phyloP scores from a whole-genome alignment of 2,113 vertebrate species.

The Hyperoodon ampullatus region DNA sequence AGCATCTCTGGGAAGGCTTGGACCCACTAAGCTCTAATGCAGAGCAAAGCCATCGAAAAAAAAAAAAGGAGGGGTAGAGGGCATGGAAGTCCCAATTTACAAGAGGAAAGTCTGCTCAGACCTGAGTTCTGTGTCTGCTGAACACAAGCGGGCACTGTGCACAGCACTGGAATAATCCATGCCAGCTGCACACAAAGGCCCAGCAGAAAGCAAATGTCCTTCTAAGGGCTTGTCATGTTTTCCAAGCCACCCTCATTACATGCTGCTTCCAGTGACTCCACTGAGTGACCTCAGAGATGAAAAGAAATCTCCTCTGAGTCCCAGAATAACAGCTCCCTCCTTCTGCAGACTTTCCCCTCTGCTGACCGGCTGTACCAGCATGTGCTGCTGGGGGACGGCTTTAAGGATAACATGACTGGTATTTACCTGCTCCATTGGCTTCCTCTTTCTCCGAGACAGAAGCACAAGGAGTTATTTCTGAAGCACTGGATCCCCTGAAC shows the following conservation, averaged over 20 bases:
- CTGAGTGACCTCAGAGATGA: background rate
- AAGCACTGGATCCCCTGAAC: background rate
- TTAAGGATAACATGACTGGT: background rate
- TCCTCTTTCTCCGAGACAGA: constrained; percentile 33
- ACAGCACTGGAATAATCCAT: no score
- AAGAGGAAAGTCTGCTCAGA: background rate
- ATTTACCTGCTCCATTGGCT: constrained; percentile 51
- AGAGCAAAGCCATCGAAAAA: background rate
- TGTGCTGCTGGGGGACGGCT: background rate
- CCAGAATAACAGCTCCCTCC: background rate
- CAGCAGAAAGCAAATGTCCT: background rate
- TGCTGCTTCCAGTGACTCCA: background rate
- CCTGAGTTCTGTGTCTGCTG: background rate
- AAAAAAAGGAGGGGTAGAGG: background rate
- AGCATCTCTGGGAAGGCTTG: background rate
- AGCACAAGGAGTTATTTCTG: constrained; percentile 45
- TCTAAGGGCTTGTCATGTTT: constrained; percentile 58
- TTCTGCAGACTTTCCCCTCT: background rate
- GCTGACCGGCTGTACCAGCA: background rate
- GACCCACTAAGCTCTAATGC: background rate
- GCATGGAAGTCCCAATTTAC: background rate
- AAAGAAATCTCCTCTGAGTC: background rate
- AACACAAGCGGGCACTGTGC: no score
- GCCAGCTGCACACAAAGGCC: background rate
- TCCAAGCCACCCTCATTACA: constrained; percentile 60